A percentile compares a stretch with the other conserved stretches of the same genome.
Evolutionary conservation across 2,797 vertebrate species (phyloP).

Genomic region (Prionace glauca): DNA sequence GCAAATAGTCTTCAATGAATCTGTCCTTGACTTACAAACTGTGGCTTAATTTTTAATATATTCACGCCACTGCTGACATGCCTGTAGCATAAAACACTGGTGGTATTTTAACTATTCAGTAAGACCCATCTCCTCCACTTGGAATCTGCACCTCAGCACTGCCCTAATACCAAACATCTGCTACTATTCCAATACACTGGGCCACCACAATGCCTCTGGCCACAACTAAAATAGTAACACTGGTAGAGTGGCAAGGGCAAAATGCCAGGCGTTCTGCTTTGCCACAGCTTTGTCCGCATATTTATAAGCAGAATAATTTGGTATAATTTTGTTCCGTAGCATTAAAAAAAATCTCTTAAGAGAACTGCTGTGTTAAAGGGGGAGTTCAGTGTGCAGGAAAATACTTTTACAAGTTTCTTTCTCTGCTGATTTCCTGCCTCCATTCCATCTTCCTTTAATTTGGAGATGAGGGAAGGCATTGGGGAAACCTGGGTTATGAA

Average conservation of each 20-base stretch:
- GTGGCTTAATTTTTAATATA: background rate
- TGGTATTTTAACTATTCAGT: background rate
- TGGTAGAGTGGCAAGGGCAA: background rate
- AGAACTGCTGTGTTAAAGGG: background rate
- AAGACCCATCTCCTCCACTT: background rate
- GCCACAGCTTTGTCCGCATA: background rate
- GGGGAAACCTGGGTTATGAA: background rate
- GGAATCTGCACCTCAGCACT: background rate
- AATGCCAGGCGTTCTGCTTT: background rate
- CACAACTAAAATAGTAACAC: background rate
- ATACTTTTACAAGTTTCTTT: background rate
- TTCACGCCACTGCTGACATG: background rate
- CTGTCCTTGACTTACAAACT: background rate
- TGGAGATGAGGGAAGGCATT: background rate
- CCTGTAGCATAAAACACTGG: background rate
- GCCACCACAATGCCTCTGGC: background rate
- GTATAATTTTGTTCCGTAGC: background rate
- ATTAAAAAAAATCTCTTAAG: background rate
- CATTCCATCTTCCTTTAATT: background rate
- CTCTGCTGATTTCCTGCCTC: background rate
- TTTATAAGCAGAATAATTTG: background rate
- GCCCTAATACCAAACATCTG: background rate
- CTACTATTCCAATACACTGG: background rate
- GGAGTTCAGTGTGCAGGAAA: background rate
- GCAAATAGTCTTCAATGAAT: background rate